Evolutionary conservation across 2,797 vertebrate genomes (phyloP).

Genomic region (Syngnathus rostellatus): DNA sequence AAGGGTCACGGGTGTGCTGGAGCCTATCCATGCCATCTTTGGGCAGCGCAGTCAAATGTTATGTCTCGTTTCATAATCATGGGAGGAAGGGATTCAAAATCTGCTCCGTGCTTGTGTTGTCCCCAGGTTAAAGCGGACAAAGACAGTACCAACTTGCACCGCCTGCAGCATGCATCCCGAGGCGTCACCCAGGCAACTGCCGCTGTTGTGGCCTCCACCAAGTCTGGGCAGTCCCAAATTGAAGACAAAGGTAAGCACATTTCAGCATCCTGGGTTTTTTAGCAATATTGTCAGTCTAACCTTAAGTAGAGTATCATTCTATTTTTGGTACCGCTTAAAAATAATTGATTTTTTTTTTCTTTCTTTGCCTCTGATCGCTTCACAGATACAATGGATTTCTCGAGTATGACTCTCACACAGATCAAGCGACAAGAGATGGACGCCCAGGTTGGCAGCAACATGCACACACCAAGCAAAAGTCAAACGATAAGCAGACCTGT

Average conservation of each 20-base stretch:
- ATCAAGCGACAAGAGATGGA: conserved; percentile 99
- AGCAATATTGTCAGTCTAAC: background rate
- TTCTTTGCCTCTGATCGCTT: background rate
- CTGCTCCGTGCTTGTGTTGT: background rate
- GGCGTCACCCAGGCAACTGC: conserved; percentile 91
- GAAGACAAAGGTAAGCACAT: conserved; percentile 80
- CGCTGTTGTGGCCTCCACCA: conserved; percentile 86
- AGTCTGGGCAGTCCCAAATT: conserved; percentile 87
- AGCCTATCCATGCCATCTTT: too few species aligned
- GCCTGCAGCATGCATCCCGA: conserved; percentile 83
- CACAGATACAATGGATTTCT: conserved; percentile 94
- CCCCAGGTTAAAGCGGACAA: conserved; percentile 93
- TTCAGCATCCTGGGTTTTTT: background rate
- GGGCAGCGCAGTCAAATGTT: background rate
- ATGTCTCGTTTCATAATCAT: too few species aligned
- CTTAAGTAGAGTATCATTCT: background rate
- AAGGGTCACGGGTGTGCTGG: too few species aligned
- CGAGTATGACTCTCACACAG: conserved; percentile 91
- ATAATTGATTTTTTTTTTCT: background rate
- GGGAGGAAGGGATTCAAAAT: background rate
- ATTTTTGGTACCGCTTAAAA: background rate
- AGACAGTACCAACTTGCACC: conserved; percentile 81
- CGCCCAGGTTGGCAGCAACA: conserved; percentile 75
- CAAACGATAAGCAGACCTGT: background rate
- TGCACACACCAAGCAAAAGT: background rate